phyloP scores from a whole-genome alignment of 2,797 vertebrate species.

The Labeo calbasu region DNA sequence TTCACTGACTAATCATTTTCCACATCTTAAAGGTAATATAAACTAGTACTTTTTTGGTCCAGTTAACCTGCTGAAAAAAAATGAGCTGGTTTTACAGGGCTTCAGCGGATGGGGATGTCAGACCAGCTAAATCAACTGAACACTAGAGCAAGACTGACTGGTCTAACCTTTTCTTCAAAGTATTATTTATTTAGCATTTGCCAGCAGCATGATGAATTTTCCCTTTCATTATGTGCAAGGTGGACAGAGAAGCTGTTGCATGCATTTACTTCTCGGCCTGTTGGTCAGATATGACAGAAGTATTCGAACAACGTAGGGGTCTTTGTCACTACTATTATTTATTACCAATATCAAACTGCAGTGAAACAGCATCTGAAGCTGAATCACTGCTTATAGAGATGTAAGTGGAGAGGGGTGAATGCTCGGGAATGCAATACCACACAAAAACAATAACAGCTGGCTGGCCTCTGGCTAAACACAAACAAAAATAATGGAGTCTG shows the following conservation, averaged over 20 bases:
- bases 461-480: constrained; percentile 63
- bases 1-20: neutral
- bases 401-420: constrained; percentile 32
- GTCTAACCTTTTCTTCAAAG: neutral
- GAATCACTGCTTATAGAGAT: constrained; percentile 40
- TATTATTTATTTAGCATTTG: neutral
- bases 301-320: neutral
- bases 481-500: constrained; percentile 58
- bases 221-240: neutral
- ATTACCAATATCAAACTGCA: constrained; percentile 9
- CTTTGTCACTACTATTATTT: constrained; percentile 5
- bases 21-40: neutral
- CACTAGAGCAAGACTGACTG: neutral
- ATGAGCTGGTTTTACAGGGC: neutral
- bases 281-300: constrained; percentile 5
- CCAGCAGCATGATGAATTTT: neutral
- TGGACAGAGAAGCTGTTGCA: neutral
- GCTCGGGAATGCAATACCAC: constrained; percentile 44
- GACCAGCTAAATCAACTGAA: neutral
- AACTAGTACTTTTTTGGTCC: neutral
- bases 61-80: neutral
- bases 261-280: neutral
- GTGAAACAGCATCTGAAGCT: constrained; percentile 17
- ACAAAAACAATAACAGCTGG: constrained; percentile 67
- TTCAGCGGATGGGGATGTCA: neutral